Base-by-base conservation (phyloP, 1,140 invertebrate genomes). In the Palaemon carinicauda region DNA sequence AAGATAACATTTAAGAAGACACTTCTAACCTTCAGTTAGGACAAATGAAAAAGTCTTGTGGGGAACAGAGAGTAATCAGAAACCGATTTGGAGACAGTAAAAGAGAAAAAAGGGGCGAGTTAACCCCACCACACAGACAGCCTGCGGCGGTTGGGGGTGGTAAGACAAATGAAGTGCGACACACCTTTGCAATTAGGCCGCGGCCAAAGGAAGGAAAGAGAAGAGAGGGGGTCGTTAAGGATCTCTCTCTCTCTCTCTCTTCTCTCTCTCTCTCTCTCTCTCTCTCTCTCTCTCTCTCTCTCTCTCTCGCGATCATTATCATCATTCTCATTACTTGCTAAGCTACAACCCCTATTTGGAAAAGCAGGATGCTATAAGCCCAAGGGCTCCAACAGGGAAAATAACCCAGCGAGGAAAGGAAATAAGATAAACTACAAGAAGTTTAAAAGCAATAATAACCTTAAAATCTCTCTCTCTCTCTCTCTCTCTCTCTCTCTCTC, bases 221-320 rank as follows among this genome's bases (percentile, higher is more conserved):
- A 74, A 29, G 5, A 1, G 50, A 33, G 14, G 27, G 50, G 29
- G 29, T 31, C 33, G 29, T 17, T 19, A 33, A 21, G 3, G 71
- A 33, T 31, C 69, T 17, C 69, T 24, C 69, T 73, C 69, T 24
- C 69, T 73, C 69, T 73, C 69, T 29, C 24, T 60, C 56, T 60
- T 60, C 56, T 60, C 56, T 60, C 56, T 71, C 56, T 60, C 56
- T 60, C 56, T 60, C 56, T 60, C 56, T 71, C 56, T 65, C 56
- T 65, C 56, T 65, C 56, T 65, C 56, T 65, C 56, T 65, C 5
- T 65, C 56, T 65, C 56, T 65, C 56, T 65, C 56, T 65, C 56
- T 65, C 56, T 65, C 56, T 65, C 56, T 65, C 56, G n/a, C n/a
- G n/a, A n/a, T n/a, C n/a, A n/a, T n/a, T n/a, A n/a, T n/a, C n/a